Conservation (phyloP, 2,797 vertebrate genomes). For the Lithobates sylvaticus region DNA sequence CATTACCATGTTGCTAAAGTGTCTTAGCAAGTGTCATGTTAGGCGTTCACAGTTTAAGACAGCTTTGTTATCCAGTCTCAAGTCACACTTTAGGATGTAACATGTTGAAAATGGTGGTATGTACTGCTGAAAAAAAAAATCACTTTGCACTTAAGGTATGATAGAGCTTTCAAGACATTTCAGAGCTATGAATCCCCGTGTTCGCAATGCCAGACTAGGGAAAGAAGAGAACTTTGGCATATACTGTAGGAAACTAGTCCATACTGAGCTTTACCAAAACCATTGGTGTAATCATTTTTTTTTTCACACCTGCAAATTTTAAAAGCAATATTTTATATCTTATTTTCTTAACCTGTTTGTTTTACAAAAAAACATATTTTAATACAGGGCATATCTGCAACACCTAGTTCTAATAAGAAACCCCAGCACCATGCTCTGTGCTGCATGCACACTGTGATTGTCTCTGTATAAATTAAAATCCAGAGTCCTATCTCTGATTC, state of each 20-base stretch:
- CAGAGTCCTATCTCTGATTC: too few relatives aligned
- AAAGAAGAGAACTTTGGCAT: not conserved
- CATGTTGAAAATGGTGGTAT: slow-evolving; percentile 17
- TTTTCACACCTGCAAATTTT: not conserved
- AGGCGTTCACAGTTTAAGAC: slow-evolving; percentile 42
- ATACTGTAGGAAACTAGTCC: not conserved
- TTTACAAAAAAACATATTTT: not conserved
- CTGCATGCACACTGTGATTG: too few relatives aligned
- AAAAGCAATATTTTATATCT: too few relatives aligned
- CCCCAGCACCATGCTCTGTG: too few relatives aligned
- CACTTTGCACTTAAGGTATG: not conserved
- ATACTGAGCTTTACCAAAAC: not conserved
- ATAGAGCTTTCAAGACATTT: not conserved
- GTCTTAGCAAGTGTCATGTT: slow-evolving; percentile 44
- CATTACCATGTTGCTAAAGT: slow-evolving; percentile 49
- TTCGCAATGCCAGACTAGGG: not conserved
- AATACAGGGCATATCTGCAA: not conserved
- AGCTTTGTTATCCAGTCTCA: slow-evolving; percentile 48
- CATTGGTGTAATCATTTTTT: not conserved
- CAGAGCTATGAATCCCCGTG: not conserved
- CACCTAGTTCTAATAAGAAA: too few relatives aligned
- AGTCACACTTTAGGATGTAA: slow-evolving; percentile 48
- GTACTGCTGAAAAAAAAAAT: not conserved
- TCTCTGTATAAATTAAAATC: too few relatives aligned
- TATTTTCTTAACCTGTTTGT: not conserved